Conservation (phyloP, 1,140 invertebrate species). For the Ctenoplectra terminalis region DNA sequence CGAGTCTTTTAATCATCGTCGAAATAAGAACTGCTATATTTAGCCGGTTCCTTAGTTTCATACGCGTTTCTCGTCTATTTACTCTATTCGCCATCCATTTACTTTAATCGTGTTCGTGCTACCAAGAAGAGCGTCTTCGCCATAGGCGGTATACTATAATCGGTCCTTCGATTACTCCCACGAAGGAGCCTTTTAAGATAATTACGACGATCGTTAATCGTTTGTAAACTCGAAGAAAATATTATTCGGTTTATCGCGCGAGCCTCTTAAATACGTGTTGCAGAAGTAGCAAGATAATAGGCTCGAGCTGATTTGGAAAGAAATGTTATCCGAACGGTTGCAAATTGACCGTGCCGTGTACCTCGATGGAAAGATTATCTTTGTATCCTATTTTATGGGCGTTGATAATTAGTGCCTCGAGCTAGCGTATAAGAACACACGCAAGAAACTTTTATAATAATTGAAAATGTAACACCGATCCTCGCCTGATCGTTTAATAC, state of each 20-base stretch:
- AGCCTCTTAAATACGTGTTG: conserved; percentile 1
- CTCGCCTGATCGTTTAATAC: not conserved
- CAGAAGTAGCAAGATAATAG: not conserved
- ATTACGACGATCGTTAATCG: conserved; percentile 61
- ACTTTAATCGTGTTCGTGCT: conserved; percentile 8
- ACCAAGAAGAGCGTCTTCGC: conserved; percentile 37
- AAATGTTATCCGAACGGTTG: conserved; percentile 24
- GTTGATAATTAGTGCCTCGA: not conserved
- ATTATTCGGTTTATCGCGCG: conserved; percentile 21
- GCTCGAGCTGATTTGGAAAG: conserved; percentile 36
- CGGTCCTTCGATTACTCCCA: conserved; percentile 47
- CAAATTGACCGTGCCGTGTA: not conserved
- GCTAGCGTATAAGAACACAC: not conserved
- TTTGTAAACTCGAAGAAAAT: conserved; percentile 50
- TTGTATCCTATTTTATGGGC: not conserved
- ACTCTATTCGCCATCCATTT: conserved; percentile 15
- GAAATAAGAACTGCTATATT: conserved; percentile 14
- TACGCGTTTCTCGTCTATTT: not conserved
- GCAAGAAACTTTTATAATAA: not conserved
- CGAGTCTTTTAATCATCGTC: not conserved
- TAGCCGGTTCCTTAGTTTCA: not conserved
- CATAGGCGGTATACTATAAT: conserved; percentile 48
- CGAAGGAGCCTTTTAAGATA: conserved; percentile 59
- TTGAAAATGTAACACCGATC: not conserved
- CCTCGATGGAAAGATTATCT: conserved; percentile 31